Conservation (phyloP, 2,797 vertebrate species). For the Simalia tracyae region DNA sequence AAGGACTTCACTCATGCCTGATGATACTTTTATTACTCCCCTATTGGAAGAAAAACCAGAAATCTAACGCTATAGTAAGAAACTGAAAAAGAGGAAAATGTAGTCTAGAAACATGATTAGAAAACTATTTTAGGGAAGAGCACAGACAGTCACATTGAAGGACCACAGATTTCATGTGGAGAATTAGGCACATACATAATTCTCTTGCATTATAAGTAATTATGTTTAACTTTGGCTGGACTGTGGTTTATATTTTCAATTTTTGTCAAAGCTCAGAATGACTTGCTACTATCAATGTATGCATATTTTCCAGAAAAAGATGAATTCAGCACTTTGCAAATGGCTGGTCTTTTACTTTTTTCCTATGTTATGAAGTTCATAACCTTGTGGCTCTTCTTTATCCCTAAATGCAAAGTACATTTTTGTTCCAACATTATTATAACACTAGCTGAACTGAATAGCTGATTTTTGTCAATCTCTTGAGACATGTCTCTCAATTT, state of each 20-base stretch:
- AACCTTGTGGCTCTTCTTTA: neutral
- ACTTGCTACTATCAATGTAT: neutral
- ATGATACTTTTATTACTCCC: neutral
- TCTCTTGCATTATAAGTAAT: neutral
- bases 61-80: neutral
- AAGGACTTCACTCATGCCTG: too few relatives aligned
- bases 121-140: neutral
- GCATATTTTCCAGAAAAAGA: neutral
- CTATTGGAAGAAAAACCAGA: neutral
- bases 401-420: neutral
- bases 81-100: neutral
- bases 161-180: neutral
- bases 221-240: neutral
- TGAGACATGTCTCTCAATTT: constrained; percentile 23
- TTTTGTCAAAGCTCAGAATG: neutral
- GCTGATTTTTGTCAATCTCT: constrained; percentile 25
- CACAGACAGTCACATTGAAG: neutral
- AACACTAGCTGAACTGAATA: constrained; percentile 30
- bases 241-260: neutral
- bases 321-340: neutral
- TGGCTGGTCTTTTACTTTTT: neutral
- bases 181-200: neutral
- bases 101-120: neutral
- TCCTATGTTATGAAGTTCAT: neutral
- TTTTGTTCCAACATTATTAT: neutral